Evolutionary conservation across 2,113 vertebrate species (phyloP), one percentile per base, ranked within the genome.

Genomic region (Rhegmatorhina hoffmannsi): DNA sequence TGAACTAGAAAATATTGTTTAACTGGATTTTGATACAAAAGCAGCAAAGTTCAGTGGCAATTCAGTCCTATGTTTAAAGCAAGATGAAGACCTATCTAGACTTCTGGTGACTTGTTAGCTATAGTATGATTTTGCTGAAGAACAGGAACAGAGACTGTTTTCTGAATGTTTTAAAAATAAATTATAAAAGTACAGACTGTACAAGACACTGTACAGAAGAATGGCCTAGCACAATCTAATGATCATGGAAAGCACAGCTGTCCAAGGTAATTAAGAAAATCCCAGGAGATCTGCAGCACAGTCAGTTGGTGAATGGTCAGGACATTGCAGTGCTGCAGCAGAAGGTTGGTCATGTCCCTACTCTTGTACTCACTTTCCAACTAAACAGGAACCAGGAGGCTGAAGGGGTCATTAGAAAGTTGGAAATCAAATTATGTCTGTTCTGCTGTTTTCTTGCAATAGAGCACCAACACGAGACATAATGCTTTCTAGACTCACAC

Each of bases 11-110:
- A 58, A 78, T 68, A n/a, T 20, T 69, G 63, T 72, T 92, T 80
- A 82, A 85, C 62, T 83, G 78, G 21, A 80, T 91, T 95, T 87
- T 94, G 66, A 84, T 85, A 53, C 38, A 80, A 95, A 90, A 87
- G 36, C 67, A 89, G 81, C 2, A 21, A 59, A 87, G 63, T 70
- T 88, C 72, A 90, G 66, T 29, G 66, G 33, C 7, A 6, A 91
- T 87, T 73, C 69, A 76, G 36, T 40, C 34, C 34, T 74, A 20
- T 36, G 70, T 70, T 70, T 80, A 88, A 91, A 83, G 63, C 67
- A 95, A 87, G 68, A 67, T 44, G 29, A 90, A 82, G 74, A 58
- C 24, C 18, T 73, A 19, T 43, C 62, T 6, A 84, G 73, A 38
- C n/a, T 76, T 73, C 23, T 47, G 25, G 43, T 73, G 68, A 59